Conservation (phyloP, 2,888 invertebrate genomes). For the Tupiocoris notatus region DNA sequence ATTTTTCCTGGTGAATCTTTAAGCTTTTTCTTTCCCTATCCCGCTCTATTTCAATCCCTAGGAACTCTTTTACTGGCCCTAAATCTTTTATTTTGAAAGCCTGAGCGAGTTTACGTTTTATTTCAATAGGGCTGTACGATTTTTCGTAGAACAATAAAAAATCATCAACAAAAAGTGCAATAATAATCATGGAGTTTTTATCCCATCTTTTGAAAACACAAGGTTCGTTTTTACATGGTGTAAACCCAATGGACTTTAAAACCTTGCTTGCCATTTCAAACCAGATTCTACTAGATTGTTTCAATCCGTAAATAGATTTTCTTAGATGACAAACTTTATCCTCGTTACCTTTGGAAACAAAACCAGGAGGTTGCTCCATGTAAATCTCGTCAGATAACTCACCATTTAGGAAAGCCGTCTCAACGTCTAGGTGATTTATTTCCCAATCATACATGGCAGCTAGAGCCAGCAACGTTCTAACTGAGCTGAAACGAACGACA, state of each 20-base stretch:
- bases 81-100: constrained; percentile 4
- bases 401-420: constrained; percentile 52
- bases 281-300: constrained; percentile 53
- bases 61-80: not conserved
- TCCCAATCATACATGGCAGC: constrained; percentile 48
- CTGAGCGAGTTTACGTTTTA: not conserved
- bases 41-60: constrained; percentile 1
- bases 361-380: constrained; percentile 52
- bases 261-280: constrained; percentile 50
- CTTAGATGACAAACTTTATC: constrained; percentile 51
- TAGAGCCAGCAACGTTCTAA: constrained; percentile 45
- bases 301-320: constrained; percentile 53
- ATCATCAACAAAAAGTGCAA: constrained; percentile 52
- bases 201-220: constrained; percentile 50
- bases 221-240: constrained; percentile 50
- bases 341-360: constrained; percentile 48
- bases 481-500: not conserved
- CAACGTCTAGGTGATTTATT: constrained; percentile 51
- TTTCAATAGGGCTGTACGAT: not conserved
- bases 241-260: constrained; percentile 49
- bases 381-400: constrained; percentile 51
- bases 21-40: not conserved
- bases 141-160: not conserved
- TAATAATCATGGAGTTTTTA: constrained; percentile 44
- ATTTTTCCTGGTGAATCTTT: not conserved